Conservation (phyloP, 2,113 vertebrate genomes). For the Trochalopteron elliotii region DNA sequence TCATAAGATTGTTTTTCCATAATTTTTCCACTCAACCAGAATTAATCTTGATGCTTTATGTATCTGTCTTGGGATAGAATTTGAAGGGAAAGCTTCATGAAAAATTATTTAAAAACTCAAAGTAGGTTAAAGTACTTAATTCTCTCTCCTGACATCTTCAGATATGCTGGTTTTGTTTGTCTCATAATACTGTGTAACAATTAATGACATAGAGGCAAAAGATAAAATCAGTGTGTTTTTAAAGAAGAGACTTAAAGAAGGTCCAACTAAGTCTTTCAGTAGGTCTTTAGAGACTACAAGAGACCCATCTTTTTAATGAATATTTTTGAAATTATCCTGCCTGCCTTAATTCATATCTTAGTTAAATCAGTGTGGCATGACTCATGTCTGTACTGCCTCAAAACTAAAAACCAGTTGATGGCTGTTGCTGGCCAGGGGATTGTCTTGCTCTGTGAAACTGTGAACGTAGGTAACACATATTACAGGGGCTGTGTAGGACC, state of each 20-base stretch:
- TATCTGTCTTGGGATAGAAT: background rate
- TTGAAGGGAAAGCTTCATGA: background rate
- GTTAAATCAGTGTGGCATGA: background rate
- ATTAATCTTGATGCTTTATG: background rate
- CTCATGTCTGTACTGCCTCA: background rate
- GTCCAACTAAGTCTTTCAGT: background rate
- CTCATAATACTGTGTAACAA: background rate
- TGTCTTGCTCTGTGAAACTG: background rate
- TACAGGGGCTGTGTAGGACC: background rate
- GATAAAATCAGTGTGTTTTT: background rate
- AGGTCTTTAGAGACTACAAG: background rate
- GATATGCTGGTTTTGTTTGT: background rate
- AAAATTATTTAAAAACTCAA: background rate
- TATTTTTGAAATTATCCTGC: background rate
- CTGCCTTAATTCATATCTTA: background rate
- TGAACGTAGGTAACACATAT: rapidly evolving
- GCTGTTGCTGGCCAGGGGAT: background rate
- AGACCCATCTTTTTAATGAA: background rate
- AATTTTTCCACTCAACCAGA: rapidly evolving
- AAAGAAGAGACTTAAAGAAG: background rate
- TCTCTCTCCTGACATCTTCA: background rate
- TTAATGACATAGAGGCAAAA: background rate
- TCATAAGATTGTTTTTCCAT: background rate
- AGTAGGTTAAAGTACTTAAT: background rate
- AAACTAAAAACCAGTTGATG: background rate